A percentile compares a stretch with the other conserved stretches of the same genome.
These are phyloP conservation scores for Trochalopteron elliotii DNA, from an alignment of 2,113 vertebrate genomes.

Conservation along the genomic window DNA sequence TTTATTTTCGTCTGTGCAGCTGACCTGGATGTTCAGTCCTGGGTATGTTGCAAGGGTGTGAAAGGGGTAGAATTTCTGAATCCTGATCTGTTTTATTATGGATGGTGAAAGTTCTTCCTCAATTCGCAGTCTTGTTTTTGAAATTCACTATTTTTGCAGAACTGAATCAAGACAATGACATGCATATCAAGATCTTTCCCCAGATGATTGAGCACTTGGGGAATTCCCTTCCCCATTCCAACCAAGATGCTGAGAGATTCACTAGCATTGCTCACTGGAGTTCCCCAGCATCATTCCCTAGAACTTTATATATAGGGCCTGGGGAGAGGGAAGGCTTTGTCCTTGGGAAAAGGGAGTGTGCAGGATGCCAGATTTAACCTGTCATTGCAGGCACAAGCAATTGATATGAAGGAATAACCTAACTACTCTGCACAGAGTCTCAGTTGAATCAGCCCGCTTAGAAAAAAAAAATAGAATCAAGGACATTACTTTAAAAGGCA, in stretches of 20 bases:
- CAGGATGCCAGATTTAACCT: neutral
- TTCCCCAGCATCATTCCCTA: constrained; percentile 28
- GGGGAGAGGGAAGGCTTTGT: constrained; percentile 18
- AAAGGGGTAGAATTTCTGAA: constrained; percentile 64
- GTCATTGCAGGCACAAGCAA: neutral
- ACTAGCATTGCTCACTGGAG: constrained; percentile 42
- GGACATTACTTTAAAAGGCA: neutral
- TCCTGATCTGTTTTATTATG: constrained; percentile 22
- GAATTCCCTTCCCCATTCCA: constrained; percentile 28
- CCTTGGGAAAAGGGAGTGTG: constrained; percentile 15
- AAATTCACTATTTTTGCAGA: constrained; percentile 13
- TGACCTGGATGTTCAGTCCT: constrained; percentile 66
- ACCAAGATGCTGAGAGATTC: constrained; percentile 7
- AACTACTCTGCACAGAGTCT: neutral
- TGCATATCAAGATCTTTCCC: neutral
- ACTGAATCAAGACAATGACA: neutral
- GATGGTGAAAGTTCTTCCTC: constrained; percentile 21
- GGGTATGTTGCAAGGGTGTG: constrained; percentile 51
- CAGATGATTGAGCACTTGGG: neutral
- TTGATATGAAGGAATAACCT: neutral
- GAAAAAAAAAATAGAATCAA: neutral
- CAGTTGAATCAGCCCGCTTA: neutral
- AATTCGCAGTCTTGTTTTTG: neutral
- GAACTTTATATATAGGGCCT: neutral
- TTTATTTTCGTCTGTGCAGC: constrained; percentile 65